These are phyloP conservation scores for Neolamprologus hecqui DNA, from an alignment of 2,113 vertebrate species.

Conservation along the genomic window DNA sequence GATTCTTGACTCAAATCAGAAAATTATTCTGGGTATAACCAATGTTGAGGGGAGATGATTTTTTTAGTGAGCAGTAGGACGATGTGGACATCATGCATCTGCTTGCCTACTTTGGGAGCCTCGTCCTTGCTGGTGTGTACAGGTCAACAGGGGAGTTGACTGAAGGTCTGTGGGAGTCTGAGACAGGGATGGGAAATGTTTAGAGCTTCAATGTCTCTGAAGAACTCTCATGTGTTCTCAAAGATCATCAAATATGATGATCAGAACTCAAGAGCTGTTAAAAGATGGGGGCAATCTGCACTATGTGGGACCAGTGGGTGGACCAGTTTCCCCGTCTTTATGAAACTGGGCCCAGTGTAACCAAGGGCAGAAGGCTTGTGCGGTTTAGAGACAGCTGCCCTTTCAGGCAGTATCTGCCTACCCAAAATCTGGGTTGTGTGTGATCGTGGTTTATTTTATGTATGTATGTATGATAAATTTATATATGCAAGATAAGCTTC, in stretches of 20 bases:
- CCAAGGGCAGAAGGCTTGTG: not conserved
- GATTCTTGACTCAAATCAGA: not conserved
- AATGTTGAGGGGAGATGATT: not conserved
- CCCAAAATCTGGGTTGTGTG: accelerated
- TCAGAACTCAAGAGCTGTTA: not conserved
- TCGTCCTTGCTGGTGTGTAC: not conserved
- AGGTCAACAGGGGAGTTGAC: not conserved
- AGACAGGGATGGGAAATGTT: not conserved
- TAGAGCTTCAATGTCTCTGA: not conserved
- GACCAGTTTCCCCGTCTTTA: not conserved
- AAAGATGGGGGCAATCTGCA: accelerated
- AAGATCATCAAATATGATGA: not conserved
- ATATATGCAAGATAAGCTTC: not conserved
- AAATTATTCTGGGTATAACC: not conserved
- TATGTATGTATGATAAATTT: not conserved
- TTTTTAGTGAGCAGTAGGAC: not conserved
- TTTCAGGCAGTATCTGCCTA: not conserved
- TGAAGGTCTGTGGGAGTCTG: accelerated
- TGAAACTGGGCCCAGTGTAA: not conserved
- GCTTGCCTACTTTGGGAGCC: not conserved
- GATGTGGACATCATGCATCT: not conserved
- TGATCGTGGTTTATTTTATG: not conserved
- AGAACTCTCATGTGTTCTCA: not conserved
- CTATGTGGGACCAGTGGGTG: not conserved
- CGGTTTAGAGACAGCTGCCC: accelerated